Conservation (phyloP, 2,888 invertebrate genomes). For the Pegoplata infirma region DNA sequence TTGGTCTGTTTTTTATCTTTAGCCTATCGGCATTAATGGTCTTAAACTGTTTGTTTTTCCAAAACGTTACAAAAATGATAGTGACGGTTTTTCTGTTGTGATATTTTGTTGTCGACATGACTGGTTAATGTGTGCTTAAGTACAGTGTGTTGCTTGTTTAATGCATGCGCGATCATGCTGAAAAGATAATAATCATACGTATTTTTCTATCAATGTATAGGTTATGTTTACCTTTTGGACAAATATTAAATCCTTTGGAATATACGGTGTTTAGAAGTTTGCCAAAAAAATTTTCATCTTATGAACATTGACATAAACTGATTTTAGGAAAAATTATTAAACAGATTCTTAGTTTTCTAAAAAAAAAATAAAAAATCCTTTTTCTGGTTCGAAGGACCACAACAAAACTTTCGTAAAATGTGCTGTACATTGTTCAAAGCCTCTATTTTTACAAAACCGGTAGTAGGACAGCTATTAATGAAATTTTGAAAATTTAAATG, state of each 20-base stretch:
- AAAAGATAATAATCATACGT: slow-evolving; percentile 30
- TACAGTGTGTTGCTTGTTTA: neutral
- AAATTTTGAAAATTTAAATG: too few relatives aligned
- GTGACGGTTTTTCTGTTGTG: slow-evolving; percentile 43
- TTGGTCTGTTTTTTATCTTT: slow-evolving; percentile 31
- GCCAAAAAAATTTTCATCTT: too few relatives aligned
- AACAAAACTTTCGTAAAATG: too few relatives aligned
- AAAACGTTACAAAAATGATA: slow-evolving; percentile 59
- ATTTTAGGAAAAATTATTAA: too few relatives aligned
- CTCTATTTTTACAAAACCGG: too few relatives aligned
- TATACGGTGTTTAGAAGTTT: too few relatives aligned
- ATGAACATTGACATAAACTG: too few relatives aligned
- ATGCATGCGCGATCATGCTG: slow-evolving; percentile 41
- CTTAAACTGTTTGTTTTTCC: slow-evolving; percentile 57
- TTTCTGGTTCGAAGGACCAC: too few relatives aligned
- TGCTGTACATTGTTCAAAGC: too few relatives aligned
- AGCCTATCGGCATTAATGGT: slow-evolving; percentile 53
- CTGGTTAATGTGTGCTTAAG: slow-evolving; percentile 29
- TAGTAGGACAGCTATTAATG: too few relatives aligned
- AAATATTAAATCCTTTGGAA: neutral
- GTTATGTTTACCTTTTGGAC: neutral
- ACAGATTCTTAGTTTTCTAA: too few relatives aligned
- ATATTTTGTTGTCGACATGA: slow-evolving; percentile 43
- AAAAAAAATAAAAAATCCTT: too few relatives aligned
- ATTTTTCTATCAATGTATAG: slow-evolving; percentile 20